These are phyloP conservation scores for Tragulus kanchil DNA, from an alignment of 2,113 vertebrate genomes.

Conservation along the genomic window DNA sequence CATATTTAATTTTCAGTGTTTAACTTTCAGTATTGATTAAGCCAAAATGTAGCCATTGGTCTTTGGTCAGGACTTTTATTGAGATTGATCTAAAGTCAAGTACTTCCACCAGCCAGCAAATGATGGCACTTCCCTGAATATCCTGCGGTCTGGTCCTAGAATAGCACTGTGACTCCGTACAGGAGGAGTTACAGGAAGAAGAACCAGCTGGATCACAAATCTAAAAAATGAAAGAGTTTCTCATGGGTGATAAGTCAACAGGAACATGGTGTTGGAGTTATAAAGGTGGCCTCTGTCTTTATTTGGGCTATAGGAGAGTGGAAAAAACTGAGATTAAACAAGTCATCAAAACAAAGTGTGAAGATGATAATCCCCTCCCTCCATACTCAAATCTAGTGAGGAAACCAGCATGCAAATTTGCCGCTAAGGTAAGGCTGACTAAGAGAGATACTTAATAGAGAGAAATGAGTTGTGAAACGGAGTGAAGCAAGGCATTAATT, in stretches of 20 bases:
- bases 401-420: neutral
- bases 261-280: neutral
- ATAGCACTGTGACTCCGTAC: slow-evolving; percentile 58
- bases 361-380: neutral
- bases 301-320: neutral
- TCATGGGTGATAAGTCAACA: too few relatives aligned
- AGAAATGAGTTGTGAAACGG: neutral
- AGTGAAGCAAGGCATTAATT: neutral
- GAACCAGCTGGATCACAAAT: slow-evolving; percentile 15
- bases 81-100: slow-evolving; percentile 73
- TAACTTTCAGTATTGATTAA: slow-evolving; percentile 75
- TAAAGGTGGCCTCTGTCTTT: neutral
- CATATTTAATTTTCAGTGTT: slow-evolving; percentile 46
- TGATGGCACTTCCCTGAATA: slow-evolving; percentile 65
- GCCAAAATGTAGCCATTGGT: slow-evolving; percentile 64
- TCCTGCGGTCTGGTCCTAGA: slow-evolving; percentile 61
- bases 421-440: neutral
- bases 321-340: neutral
- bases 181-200: slow-evolving; percentile 71
- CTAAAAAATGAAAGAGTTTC: slow-evolving; percentile 53
- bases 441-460: neutral
- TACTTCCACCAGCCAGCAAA: slow-evolving; percentile 72
- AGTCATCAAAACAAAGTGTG: neutral
- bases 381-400: neutral
- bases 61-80: slow-evolving; percentile 70